Evolutionary conservation across 2,113 vertebrate genomes (phyloP).

Genomic region (Thalassarche chlororhynchos): DNA sequence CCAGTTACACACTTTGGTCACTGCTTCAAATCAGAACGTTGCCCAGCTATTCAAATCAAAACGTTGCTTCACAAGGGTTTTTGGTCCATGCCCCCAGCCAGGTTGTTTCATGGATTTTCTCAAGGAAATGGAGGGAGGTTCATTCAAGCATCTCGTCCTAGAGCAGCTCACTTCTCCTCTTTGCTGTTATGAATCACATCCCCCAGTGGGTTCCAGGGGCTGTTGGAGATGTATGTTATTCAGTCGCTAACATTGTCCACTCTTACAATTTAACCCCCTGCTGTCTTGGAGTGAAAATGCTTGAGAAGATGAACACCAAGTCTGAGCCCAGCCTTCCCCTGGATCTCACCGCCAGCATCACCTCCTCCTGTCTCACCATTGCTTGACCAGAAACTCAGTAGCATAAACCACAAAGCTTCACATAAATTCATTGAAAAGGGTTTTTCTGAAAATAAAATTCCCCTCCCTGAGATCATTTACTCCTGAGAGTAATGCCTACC

Average conservation of each 20-base stretch:
- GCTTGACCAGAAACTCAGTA: neutral
- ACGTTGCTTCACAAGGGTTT: rapidly evolving
- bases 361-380: neutral
- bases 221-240: neutral
- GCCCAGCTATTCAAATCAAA: neutral
- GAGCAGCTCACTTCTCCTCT: neutral
- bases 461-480: neutral
- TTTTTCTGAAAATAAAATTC: neutral
- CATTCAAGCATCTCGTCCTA: neutral
- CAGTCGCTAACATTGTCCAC: neutral
- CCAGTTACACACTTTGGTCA: neutral
- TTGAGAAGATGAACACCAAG: neutral
- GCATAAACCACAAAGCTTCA: neutral
- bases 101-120: rapidly evolving
- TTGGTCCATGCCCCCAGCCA: neutral
- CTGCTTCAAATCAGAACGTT: neutral
- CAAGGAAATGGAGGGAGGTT: neutral
- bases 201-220: neutral
- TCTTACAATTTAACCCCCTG: neutral
- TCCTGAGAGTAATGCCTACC: rapidly evolving
- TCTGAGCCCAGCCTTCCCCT: neutral
- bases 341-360: neutral
- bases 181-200: neutral
- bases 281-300: neutral
- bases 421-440: neutral